phyloP scores from a whole-genome alignment of 2,113 vertebrate genomes.

The Spermophilus dauricus region DNA sequence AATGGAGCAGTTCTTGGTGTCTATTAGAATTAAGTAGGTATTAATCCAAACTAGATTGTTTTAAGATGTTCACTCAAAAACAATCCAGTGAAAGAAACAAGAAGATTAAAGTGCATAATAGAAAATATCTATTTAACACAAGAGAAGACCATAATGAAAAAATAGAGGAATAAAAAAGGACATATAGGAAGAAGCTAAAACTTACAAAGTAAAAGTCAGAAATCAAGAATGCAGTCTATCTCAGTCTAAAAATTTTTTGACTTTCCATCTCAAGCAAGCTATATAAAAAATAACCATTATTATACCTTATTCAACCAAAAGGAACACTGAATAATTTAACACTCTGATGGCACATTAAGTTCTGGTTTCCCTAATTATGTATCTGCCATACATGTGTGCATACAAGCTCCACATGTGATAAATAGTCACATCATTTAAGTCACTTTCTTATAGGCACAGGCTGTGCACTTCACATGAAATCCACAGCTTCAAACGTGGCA shows the following conservation, averaged over 20 bases:
- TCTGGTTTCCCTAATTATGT: neutral
- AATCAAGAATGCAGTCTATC: neutral
- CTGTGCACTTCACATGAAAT: neutral
- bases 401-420: neutral
- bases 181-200: neutral
- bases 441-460: neutral
- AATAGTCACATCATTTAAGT: neutral
- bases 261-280: neutral
- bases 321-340: neutral
- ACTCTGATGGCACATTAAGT: neutral
- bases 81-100: conserved; percentile 1
- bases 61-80: neutral
- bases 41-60: conserved; percentile 27
- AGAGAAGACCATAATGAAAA: neutral
- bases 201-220: neutral
- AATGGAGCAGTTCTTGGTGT: neutral
- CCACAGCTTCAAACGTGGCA: neutral
- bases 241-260: conserved; percentile 29
- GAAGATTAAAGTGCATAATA: neutral
- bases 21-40: neutral
- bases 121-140: neutral
- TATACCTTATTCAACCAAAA: neutral
- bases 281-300: neutral
- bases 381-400: neutral
- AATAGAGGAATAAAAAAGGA: neutral